Conservation (phyloP, 2,797 vertebrate species). For the Channallabes apus region DNA sequence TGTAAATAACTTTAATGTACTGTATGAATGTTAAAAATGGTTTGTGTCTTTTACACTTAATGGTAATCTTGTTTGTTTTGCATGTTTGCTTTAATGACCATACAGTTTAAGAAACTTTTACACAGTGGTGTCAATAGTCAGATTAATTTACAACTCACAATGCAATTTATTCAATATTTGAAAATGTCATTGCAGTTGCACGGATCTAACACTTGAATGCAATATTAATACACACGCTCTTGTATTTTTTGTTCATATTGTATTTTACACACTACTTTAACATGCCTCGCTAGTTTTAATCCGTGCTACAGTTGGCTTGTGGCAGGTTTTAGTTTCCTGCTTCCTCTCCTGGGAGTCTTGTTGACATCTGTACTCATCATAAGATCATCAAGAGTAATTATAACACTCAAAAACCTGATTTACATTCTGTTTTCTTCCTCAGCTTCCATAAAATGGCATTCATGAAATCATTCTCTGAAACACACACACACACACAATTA, state of each 20-base stretch:
- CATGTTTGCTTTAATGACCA: not conserved
- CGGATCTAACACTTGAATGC: not conserved
- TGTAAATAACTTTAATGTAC: not conserved
- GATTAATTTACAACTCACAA: not conserved
- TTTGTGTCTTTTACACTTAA: not conserved
- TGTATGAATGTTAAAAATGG: too few relatives aligned
- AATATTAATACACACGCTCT: not conserved
- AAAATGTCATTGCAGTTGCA: not conserved
- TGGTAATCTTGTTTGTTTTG: not conserved
- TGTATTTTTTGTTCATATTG: not conserved
- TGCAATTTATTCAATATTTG: not conserved
- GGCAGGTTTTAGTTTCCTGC: not conserved
- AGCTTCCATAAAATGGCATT: not conserved
- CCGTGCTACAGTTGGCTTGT: not conserved
- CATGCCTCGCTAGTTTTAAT: not conserved
- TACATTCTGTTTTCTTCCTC: not conserved
- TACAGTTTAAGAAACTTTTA: not conserved
- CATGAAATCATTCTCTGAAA: not conserved
- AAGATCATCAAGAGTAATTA: not conserved
- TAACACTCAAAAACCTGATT: slow-evolving; percentile 1
- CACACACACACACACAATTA: not conserved
- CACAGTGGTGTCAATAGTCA: not conserved
- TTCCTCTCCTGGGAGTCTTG: not conserved
- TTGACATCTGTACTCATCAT: not conserved
- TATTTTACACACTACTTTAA: not conserved